A percentile compares a stretch with the other conserved stretches of the same genome.
Evolutionary conservation across 2,113 vertebrate genomes (phyloP).

Genomic region (Atherinomorus stipes): DNA sequence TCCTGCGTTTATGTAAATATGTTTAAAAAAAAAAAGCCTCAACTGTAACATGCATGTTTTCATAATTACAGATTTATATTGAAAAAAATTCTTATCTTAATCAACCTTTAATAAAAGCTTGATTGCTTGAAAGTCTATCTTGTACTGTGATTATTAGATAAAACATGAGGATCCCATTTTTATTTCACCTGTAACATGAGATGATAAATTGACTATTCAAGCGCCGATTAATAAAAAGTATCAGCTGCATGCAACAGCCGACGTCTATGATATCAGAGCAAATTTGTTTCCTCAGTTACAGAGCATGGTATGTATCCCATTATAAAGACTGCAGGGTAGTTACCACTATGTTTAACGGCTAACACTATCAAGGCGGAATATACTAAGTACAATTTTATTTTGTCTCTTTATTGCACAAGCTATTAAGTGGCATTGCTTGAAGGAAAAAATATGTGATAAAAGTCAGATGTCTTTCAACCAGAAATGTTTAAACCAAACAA

Average conservation of each 20-base stretch:
- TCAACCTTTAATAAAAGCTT: slow-evolving; percentile 52
- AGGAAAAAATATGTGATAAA: background rate
- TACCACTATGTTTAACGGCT: background rate
- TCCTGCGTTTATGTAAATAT: slow-evolving; percentile 70
- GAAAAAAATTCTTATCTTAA: slow-evolving; percentile 50
- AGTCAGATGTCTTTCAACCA: slow-evolving; percentile 4
- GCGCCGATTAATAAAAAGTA: background rate
- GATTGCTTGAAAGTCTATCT: slow-evolving; percentile 1
- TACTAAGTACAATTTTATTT: background rate
- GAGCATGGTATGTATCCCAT: background rate
- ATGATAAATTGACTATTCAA: background rate
- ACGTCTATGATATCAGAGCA: background rate
- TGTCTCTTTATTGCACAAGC: slow-evolving; percentile 39
- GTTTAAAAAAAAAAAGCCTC: slow-evolving; percentile 39
- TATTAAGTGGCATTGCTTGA: background rate
- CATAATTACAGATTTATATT: slow-evolving; percentile 66
- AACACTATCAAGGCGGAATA: background rate
- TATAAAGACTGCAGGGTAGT: background rate
- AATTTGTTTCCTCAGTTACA: background rate
- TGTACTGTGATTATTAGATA: background rate
- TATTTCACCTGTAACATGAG: background rate
- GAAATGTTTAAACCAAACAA: slow-evolving; percentile 10
- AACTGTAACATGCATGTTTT: slow-evolving; percentile 49
- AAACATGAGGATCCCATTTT: background rate
- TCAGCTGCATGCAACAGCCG: background rate